Percentiles rank a stretch among this genome's conserved stretches.
Evolutionary conservation across 2,113 vertebrate genomes (phyloP).

Genomic region (Odontesthes bonariensis): DNA sequence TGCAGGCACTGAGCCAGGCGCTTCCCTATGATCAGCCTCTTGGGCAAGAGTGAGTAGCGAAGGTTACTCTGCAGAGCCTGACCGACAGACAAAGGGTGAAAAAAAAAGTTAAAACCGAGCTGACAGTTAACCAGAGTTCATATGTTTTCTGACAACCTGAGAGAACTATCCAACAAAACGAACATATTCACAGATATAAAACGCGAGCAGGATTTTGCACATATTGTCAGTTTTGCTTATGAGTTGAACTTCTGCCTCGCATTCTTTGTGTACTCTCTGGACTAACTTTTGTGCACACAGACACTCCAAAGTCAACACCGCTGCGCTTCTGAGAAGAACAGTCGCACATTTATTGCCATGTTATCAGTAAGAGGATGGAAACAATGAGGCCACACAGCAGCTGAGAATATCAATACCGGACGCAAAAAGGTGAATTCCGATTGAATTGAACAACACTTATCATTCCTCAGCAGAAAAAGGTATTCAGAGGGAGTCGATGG

Average conservation of each 20-base stretch:
- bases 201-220: background rate
- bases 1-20: conserved; percentile 95
- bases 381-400: conserved; percentile 1
- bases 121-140: background rate
- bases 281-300: background rate
- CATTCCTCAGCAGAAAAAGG: background rate
- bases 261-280: background rate
- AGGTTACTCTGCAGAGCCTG: conserved; percentile 98
- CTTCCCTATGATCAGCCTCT: conserved; percentile 93
- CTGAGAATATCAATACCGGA: background rate
- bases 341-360: conserved; percentile 21
- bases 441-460: background rate
- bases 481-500: background rate
- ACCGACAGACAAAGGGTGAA: background rate
- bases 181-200: background rate
- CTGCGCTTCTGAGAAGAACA: background rate
- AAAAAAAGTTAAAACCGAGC: background rate
- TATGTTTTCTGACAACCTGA: background rate
- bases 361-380: background rate
- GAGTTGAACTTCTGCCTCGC: background rate
- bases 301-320: conserved; percentile 59
- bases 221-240: conserved; percentile 4
- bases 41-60: conserved; percentile 92
- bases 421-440: background rate
- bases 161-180: background rate